Conservation (phyloP, 1,140 invertebrate species). For the Eurosta solidaginis region DNA sequence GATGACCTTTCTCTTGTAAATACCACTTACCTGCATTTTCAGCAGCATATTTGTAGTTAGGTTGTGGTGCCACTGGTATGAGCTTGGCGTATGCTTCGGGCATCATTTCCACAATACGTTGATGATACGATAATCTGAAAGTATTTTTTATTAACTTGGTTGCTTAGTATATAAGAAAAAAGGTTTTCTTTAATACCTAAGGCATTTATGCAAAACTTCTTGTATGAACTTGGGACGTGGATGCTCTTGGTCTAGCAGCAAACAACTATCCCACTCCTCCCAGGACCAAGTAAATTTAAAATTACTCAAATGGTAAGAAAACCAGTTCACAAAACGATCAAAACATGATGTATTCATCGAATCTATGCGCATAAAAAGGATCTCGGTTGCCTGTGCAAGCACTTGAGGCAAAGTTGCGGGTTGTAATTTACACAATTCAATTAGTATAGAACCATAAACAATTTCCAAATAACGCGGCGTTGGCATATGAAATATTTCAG, state of each 20-base stretch:
- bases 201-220: constrained; percentile 88
- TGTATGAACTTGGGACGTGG: constrained; percentile 95
- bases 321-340: constrained; percentile 97
- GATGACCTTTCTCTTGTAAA: neutral
- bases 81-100: constrained; percentile 85
- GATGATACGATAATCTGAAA: constrained; percentile 90
- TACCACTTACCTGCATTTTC: constrained; percentile 75
- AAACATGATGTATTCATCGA: constrained; percentile 96
- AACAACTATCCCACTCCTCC: constrained; percentile 90
- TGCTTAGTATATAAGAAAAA: neutral
- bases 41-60: constrained; percentile 81
- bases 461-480: constrained; percentile 87
- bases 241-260: constrained; percentile 84
- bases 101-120: constrained; percentile 89
- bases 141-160: constrained; percentile 26
- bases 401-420: constrained; percentile 97
- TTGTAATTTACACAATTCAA: constrained; percentile 96
- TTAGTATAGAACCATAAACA: constrained; percentile 92
- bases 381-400: constrained; percentile 95
- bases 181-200: constrained; percentile 68
- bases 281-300: constrained; percentile 99
- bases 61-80: constrained; percentile 78
- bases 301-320: constrained; percentile 98
- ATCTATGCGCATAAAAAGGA: constrained; percentile 94
- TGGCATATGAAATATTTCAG: constrained; percentile 92